Conservation (phyloP, 2,113 vertebrate genomes). For the Brienomyrus longianalis region DNA sequence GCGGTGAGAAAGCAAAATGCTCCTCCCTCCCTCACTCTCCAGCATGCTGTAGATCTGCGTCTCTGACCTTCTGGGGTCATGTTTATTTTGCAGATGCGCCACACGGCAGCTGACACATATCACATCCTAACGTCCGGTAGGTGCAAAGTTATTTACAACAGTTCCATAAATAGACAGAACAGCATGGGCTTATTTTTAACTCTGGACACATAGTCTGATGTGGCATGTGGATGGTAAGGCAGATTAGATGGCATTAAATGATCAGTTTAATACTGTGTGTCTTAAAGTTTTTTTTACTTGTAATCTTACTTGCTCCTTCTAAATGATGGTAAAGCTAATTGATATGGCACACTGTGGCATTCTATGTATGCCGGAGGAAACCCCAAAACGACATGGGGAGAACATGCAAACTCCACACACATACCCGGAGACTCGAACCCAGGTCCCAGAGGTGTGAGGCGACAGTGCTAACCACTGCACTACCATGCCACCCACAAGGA, state of each 20-base stretch:
- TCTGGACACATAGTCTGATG: conserved; percentile 23
- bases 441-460: no score
- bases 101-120: conserved; percentile 17
- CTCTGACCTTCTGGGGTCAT: neutral
- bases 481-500: no score
- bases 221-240: conserved; percentile 33
- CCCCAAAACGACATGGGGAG: no score
- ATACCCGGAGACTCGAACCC: no score
- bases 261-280: conserved; percentile 51
- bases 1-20: neutral
- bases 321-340: conserved; percentile 8
- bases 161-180: conserved; percentile 5
- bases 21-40: neutral
- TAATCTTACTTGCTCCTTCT: neutral
- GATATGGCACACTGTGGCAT: neutral
- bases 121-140: neutral
- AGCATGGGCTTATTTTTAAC: conserved; percentile 11
- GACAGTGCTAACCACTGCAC: no score
- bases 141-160: conserved; percentile 5
- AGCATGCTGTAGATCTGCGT: neutral
- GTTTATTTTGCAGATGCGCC: neutral
- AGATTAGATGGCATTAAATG: conserved; percentile 59
- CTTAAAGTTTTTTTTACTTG: conserved; percentile 20
- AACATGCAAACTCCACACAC: no score
- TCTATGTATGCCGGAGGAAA: neutral